Percentiles rank a stretch among this genome's conserved stretches.
Evolutionary conservation across 2,888 invertebrate genomes (phyloP).

Genomic region (Coelinius sp.): DNA sequence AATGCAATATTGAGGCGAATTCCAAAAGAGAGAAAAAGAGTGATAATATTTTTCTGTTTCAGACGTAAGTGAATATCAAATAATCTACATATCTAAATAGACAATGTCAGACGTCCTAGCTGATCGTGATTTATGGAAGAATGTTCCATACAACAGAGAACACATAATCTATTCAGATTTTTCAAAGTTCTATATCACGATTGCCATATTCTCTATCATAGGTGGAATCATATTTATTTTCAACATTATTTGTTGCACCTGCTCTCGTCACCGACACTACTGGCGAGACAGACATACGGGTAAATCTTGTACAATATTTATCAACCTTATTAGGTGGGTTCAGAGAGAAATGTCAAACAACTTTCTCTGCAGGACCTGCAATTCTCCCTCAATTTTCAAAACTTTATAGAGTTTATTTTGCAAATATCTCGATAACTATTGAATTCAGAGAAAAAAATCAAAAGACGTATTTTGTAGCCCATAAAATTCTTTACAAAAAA

Average conservation of each 20-base stretch:
- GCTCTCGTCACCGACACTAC: constrained; percentile 84
- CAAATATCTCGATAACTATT: no score
- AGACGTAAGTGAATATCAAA: constrained; percentile 47
- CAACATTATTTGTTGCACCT: constrained; percentile 85
- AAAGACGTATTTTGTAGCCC: no score
- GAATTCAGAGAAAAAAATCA: no score
- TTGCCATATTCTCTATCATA: constrained; percentile 83
- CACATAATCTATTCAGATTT: constrained; percentile 81
- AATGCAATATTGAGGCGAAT: not conserved
- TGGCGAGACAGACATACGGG: constrained; percentile 72
- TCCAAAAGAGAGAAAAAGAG: not conserved
- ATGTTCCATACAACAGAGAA: constrained; percentile 76
- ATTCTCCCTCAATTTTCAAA: no score
- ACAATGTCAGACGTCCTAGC: constrained; percentile 76
- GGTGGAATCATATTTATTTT: constrained; percentile 80
- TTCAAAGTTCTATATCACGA: constrained; percentile 87
- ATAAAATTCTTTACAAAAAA: no score
- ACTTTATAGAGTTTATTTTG: no score
- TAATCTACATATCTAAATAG: constrained; percentile 50
- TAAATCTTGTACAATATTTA: constrained; percentile 25
- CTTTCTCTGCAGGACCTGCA: no score
- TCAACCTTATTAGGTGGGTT: no score
- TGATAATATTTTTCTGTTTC: constrained; percentile 39
- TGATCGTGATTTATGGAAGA: constrained; percentile 75
- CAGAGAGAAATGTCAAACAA: no score